Evolutionary conservation across 2,797 vertebrate species (phyloP).

Genomic region (Myripristis jacobus): DNA sequence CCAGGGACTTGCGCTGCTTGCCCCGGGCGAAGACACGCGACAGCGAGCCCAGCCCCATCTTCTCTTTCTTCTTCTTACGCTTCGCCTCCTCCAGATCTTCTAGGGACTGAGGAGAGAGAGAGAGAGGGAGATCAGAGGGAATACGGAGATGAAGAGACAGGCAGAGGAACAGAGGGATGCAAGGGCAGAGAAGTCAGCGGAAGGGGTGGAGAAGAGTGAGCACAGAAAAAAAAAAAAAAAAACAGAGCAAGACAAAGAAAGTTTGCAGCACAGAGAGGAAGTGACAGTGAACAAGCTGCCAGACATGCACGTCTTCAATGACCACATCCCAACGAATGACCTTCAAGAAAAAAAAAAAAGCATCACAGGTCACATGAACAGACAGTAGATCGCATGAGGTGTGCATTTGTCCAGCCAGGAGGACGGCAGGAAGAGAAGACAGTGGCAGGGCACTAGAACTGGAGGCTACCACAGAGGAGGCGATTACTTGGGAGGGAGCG

Average conservation of each 20-base stretch:
- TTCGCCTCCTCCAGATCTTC: conserved; percentile 99
- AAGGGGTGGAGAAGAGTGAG: conserved; percentile 26
- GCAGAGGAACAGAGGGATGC: conserved; percentile 32
- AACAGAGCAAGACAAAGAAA: conserved; percentile 30
- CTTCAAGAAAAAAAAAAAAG: conserved; percentile 42
- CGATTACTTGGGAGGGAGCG: conserved; percentile 65
- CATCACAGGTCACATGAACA: conserved; percentile 24
- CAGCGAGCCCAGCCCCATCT: conserved; percentile 97
- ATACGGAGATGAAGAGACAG: conserved; percentile 32
- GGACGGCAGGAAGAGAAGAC: conserved; percentile 40
- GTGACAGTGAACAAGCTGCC: conserved; percentile 64
- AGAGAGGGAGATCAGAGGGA: conserved; percentile 27
- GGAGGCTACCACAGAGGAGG: conserved; percentile 40
- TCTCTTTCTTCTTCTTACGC: conserved; percentile 99
- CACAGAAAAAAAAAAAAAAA: too few species aligned
- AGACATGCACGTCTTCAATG: conserved; percentile 55
- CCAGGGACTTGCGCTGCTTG: conserved; percentile 97
- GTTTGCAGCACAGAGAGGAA: conserved; percentile 48
- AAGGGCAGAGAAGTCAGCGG: conserved; percentile 43
- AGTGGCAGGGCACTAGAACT: conserved; percentile 42
- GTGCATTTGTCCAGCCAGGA: conserved; percentile 67
- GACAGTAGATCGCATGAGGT: conserved; percentile 44
- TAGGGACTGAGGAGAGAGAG: conserved; percentile 87
- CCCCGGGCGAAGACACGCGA: conserved; percentile 97
- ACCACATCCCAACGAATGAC: conserved; percentile 12